Percentiles rank a stretch among this genome's conserved stretches.
Conservation (phyloP, 1,140 invertebrate genomes). For the Brachystomella parvula region DNA sequence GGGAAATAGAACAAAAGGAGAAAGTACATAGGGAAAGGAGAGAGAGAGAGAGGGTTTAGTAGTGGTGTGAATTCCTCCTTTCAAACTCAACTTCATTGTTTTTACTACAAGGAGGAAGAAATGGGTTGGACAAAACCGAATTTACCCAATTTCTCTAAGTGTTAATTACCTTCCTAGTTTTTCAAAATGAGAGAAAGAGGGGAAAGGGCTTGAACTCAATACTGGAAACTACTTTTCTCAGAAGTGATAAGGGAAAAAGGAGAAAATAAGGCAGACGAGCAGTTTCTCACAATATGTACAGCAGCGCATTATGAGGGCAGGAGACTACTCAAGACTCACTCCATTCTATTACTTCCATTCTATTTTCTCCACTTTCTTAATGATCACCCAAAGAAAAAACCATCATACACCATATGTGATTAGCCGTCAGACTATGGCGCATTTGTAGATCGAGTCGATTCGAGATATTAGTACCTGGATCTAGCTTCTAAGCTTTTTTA, state of each 20-base stretch:
- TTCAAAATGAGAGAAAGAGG: neutral
- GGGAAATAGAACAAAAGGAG: neutral
- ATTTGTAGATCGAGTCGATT: too few relatives aligned
- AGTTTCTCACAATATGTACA: too few relatives aligned
- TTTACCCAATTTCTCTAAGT: constrained; percentile 25
- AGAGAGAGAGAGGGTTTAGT: neutral
- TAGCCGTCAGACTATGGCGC: too few relatives aligned
- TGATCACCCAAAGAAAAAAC: too few relatives aligned
- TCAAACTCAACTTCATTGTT: neutral
- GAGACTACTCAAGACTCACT: neutral
- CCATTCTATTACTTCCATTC: neutral
- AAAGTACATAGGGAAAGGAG: neutral
- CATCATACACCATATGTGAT: too few relatives aligned
- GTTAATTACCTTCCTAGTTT: constrained; percentile 25
- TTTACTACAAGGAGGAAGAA: constrained; percentile 1
- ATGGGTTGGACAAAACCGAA: neutral
- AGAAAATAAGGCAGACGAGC: neutral
- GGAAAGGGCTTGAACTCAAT: neutral
- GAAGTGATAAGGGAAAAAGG: too few relatives aligned
- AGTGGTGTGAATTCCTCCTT: neutral
- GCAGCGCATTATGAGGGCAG: neutral
- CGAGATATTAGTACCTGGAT: too few relatives aligned
- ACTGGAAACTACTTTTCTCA: neutral
- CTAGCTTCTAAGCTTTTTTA: too few relatives aligned
- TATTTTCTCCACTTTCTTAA: neutral